phyloP scores from a whole-genome alignment of 1,140 invertebrate species.

The Semibalanus balanoides region DNA sequence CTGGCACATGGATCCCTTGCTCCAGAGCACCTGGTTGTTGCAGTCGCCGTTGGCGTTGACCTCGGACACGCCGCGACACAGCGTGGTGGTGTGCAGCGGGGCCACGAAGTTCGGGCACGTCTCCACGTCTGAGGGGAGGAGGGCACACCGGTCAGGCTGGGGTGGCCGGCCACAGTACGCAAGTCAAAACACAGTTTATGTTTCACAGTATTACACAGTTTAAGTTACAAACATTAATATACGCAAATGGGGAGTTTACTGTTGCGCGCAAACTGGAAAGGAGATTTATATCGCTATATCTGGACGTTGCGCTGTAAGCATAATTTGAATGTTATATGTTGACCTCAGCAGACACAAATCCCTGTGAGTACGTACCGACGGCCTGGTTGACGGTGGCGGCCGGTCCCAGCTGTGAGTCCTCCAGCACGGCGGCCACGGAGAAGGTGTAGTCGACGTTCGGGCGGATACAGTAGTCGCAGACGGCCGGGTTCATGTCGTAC shows the following conservation, averaged over 20 bases:
- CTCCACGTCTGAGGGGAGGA: slow-evolving; percentile 19
- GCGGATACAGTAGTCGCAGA: slow-evolving; percentile 21
- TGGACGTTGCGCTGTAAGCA: too few relatives aligned
- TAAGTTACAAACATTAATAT: too few relatives aligned
- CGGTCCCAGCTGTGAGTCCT: slow-evolving; percentile 19
- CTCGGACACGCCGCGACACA: slow-evolving; percentile 22
- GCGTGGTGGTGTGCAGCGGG: slow-evolving; percentile 22
- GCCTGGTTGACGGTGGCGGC: slow-evolving; percentile 23
- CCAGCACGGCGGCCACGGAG: slow-evolving; percentile 21
- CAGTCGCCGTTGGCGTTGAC: slow-evolving; percentile 22
- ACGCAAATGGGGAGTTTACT: too few relatives aligned
- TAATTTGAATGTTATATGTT: too few relatives aligned
- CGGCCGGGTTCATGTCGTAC: slow-evolving; percentile 21
- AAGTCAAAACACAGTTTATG: too few relatives aligned
- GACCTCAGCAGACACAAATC: too few relatives aligned
- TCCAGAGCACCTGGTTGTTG: slow-evolving; percentile 21
- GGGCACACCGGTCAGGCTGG: too few relatives aligned
- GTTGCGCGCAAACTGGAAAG: too few relatives aligned
- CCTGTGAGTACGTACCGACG: slow-evolving; percentile 18
- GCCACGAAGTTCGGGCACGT: slow-evolving; percentile 23
- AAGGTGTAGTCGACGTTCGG: slow-evolving; percentile 23
- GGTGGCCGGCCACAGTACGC: too few relatives aligned
- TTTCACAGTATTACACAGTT: too few relatives aligned
- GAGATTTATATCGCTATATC: too few relatives aligned
- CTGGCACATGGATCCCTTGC: slow-evolving; percentile 22